Evolutionary conservation across 2,888 invertebrate species (phyloP).

Genomic region (Parnassius glacialis): DNA sequence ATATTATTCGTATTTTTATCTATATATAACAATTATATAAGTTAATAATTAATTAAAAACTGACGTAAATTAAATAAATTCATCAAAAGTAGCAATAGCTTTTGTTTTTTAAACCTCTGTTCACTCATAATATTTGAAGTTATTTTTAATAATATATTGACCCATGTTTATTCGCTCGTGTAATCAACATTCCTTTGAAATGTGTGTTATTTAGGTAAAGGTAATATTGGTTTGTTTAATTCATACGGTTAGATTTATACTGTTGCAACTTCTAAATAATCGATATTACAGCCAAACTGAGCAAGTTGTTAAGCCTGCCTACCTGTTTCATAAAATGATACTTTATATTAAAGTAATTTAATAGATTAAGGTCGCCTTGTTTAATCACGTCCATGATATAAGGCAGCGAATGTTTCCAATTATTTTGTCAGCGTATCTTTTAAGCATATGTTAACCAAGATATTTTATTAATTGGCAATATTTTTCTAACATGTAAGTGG

Average conservation of each 20-base stretch:
- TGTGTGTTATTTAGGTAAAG: neutral
- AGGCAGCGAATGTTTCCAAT: slow-evolving; percentile 53
- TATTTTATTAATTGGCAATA: slow-evolving; percentile 42
- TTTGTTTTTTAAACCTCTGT: no score
- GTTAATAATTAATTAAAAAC: no score
- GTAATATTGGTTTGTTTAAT: no score
- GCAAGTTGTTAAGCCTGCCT: neutral
- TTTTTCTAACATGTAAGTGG: slow-evolving; percentile 39
- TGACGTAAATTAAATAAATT: no score
- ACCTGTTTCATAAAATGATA: slow-evolving; percentile 36
- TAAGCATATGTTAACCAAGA: slow-evolving; percentile 45
- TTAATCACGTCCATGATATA: slow-evolving; percentile 61
- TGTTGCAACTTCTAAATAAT: no score
- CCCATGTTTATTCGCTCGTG: neutral
- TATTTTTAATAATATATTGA: no score
- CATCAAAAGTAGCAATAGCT: no score
- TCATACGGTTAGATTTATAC: no score
- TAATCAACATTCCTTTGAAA: neutral
- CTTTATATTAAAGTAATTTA: slow-evolving; percentile 67
- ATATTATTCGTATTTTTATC: no score
- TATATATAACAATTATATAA: no score
- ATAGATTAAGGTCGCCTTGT: slow-evolving; percentile 64
- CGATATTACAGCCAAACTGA: neutral
- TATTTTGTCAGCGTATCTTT: slow-evolving; percentile 46
- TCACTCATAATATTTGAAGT: no score